Evolutionary conservation across 2,888 invertebrate species (phyloP).

Genomic region (Drosophila nigricruria): DNA sequence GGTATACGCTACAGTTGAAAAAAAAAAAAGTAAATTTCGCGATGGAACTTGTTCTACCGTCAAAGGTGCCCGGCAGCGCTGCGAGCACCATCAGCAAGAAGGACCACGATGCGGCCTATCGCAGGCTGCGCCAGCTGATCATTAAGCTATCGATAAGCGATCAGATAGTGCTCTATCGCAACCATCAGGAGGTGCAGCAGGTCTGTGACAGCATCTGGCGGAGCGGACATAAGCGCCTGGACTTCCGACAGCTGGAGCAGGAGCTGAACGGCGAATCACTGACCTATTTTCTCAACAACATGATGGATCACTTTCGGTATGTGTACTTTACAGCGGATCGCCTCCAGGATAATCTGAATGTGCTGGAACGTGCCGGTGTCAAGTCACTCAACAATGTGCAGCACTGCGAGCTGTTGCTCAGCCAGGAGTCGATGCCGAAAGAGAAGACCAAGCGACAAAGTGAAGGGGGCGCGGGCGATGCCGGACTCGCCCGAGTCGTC

Average conservation of each 20-base stretch:
- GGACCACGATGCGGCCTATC: neutral
- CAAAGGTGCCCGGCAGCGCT: neutral
- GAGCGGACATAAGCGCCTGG: conserved; percentile 22
- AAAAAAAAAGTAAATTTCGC: conserved; percentile 11
- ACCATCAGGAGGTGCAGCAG: conserved; percentile 11
- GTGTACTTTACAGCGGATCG: conserved; percentile 45
- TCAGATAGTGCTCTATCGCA: conserved; percentile 34
- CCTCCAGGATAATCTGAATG: conserved; percentile 46
- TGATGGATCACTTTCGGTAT: conserved; percentile 34
- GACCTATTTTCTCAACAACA: conserved; percentile 33
- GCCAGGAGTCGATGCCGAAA: neutral
- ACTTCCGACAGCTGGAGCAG: conserved; percentile 38
- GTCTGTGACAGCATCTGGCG: conserved; percentile 38
- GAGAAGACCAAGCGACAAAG: neutral
- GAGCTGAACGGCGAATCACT: conserved; percentile 23
- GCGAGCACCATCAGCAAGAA: conserved; percentile 3
- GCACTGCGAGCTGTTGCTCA: conserved; percentile 36
- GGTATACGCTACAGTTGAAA: conserved; percentile 9
- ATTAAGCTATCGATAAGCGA: conserved; percentile 29
- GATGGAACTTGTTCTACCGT: conserved; percentile 16
- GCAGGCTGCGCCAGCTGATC: conserved; percentile 2
- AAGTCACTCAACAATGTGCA: conserved; percentile 29
- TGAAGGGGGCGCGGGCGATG: neutral
- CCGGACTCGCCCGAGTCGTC: neutral
- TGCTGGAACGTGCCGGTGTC: conserved; percentile 41